Evolutionary conservation across 1,140 invertebrate genomes (phyloP).

Genomic region (Caligus rogercresseyi): DNA sequence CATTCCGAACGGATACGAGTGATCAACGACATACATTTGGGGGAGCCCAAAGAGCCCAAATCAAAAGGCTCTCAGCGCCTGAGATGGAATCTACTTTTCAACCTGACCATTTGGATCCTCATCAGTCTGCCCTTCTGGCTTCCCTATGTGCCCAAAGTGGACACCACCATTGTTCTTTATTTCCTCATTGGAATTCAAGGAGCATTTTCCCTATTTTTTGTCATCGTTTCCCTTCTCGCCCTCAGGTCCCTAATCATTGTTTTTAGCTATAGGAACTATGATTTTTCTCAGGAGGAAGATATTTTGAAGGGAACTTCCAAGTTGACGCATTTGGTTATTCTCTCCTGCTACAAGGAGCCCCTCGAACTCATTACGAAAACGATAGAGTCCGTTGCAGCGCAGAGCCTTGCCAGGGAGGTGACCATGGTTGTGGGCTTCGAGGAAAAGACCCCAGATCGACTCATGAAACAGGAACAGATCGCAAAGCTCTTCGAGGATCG

Average conservation of each 20-base stretch:
- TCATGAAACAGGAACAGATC: neutral
- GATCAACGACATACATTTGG: no score
- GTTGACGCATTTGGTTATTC: constrained; percentile 2
- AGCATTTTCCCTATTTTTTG: neutral
- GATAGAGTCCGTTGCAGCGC: neutral
- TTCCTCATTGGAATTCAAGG: constrained; percentile 3
- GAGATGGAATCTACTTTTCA: constrained; percentile 10
- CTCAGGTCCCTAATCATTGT: neutral
- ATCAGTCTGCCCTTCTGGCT: constrained; percentile 7
- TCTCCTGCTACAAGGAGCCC: constrained; percentile 15
- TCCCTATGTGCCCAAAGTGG: neutral
- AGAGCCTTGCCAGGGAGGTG: neutral
- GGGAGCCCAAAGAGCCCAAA: neutral
- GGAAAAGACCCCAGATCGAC: constrained; percentile 7
- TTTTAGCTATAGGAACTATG: neutral
- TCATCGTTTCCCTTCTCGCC: constrained; percentile 2
- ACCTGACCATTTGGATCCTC: constrained; percentile 7
- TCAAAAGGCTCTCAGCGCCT: neutral
- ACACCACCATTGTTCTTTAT: neutral
- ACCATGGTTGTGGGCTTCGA: constrained; percentile 13
- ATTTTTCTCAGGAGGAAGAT: constrained; percentile 3
- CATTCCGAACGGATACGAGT: no score
- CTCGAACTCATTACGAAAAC: neutral
- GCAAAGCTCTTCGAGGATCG: neutral
- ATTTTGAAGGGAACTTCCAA: neutral